Base-by-base conservation (phyloP, 1,140 invertebrate genomes). In the Euwallacea similis region DNA sequence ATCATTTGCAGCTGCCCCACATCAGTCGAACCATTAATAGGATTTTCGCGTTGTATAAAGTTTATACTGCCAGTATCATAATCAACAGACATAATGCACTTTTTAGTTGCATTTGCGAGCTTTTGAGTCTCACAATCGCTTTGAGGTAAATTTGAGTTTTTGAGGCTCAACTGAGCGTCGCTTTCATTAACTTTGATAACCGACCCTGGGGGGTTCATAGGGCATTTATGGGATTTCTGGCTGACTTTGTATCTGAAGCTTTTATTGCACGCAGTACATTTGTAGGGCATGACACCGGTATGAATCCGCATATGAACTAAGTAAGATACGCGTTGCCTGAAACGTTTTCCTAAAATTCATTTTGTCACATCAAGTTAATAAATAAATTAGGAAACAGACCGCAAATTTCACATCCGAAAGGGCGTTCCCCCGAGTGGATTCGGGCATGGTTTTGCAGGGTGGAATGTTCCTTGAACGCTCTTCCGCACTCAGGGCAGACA, bases 401-500 rank as follows among this genome's bases (percentile, higher is more conserved):
- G 82, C 95, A 97, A 68, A 91, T 91, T 84, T 94, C 93, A 81
- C 95, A 97, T 54, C 90, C 90, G 79, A 95, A 96, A 10, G 94
- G 95, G 80, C 95, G 94, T 80, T 96, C 94, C 0, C 94, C 94
- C 7, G 93, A 81, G 78, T 88, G 93, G 75, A 96, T 95, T 66
- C 93, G 81, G 79, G 93, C 89, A 80, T 95, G 93, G 81, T 95
- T 95, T 77, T 95, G 92, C 11, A 97, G 84, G 4, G 93, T 94
- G 4, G 92, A 94, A n/a, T 95, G 84, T 81, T 94, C 92, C 80
- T 94, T 94, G 80, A 95, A 95, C 7, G 91, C 87, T 73, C 92
- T 85, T 0, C 91, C 91, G 81, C 94, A 96, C 75, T 90, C 89
- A 10, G 78, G 82, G 78, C 93, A 95, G 7, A 86, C 84, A 76